Evolutionary conservation across 2,888 invertebrate genomes (phyloP), one percentile per base, ranked within the genome.

Genomic region (Thysanoteuthis rhombus): DNA sequence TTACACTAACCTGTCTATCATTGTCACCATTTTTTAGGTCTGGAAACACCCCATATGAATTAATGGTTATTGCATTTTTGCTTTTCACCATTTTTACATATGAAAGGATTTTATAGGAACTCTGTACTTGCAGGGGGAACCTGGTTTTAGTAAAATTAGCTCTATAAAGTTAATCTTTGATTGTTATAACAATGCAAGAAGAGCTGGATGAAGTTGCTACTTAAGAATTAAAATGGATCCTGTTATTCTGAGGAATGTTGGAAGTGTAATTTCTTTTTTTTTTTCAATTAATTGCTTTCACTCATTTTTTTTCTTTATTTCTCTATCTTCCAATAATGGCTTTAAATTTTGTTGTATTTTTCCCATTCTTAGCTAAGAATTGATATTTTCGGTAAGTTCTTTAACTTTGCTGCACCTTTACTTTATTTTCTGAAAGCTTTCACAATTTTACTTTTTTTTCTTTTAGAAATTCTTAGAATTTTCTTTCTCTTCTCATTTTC

Each of bases 341-440:
- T n/a, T 75, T 16, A 75, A 75, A 75, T 75, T 52, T 52, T 22
- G 75, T 75, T 75, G 75, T 75, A 75, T 75, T 75, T 75, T 75
- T 75, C 75, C 75, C 75, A 75, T 75, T 75, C 75, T 75, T 75
- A 75, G 75, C 75, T 75, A 75, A 75, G 75, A 75, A 75, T 75
- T 75, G 75, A 75, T 75, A 75, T 75, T 75, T 75, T 75, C n/a
- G 75, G 75, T 75, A 75, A 75, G 75, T 75, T 36, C 19, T 36
- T 75, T 75, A 75, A 75, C 10, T 75, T 75, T 75, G 16, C 75
- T 75, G 75, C 75, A n/a, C n/a, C 36, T 28, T 58, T 12, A 10
- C 75, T 36, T n/a, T 75, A n/a, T 75, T 16, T n/a, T 75, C 75
- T 75, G 12, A 75, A 75, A 75, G 75, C 75, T 75, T 75, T 75